Percentiles rank a stretch among this genome's conserved stretches.
Conservation (phyloP, 2,797 vertebrate genomes). For the Tadarida brasiliensis region DNA sequence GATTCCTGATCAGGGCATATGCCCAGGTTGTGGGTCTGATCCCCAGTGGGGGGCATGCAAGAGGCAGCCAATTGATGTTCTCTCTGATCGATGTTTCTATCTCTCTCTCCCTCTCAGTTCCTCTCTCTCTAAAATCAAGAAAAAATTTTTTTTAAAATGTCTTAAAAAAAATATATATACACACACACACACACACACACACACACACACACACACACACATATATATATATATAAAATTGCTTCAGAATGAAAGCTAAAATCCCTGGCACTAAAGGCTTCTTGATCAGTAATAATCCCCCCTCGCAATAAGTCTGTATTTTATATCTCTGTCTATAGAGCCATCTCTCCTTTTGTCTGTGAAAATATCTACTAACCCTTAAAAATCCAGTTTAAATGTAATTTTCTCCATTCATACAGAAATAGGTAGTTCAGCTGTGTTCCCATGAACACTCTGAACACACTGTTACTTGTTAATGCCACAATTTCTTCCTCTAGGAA, state of each 20-base stretch:
- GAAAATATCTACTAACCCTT: slow-evolving; percentile 23
- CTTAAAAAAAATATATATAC: too few relatives aligned
- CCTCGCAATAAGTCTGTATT: not conserved
- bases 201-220: too few relatives aligned
- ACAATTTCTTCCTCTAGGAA: not conserved
- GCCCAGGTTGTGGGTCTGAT: too few relatives aligned
- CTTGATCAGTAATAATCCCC: not conserved
- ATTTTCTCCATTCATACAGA: not conserved
- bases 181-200: too few relatives aligned
- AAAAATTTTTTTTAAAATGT: too few relatives aligned
- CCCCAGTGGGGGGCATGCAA: too few relatives aligned
- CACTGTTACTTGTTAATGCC: not conserved
- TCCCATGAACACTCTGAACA: not conserved
- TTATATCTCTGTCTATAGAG: not conserved
- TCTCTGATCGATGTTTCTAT: too few relatives aligned
- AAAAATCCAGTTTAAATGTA: slow-evolving; percentile 15
- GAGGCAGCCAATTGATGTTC: too few relatives aligned
- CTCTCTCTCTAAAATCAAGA: too few relatives aligned
- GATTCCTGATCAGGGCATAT: too few relatives aligned
- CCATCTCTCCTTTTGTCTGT: not conserved
- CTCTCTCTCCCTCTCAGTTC: too few relatives aligned
- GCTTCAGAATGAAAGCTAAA: slow-evolving; percentile 11
- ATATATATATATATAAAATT: not conserved
- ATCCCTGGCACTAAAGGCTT: not conserved
- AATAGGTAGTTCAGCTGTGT: not conserved